A percentile compares a stretch with the other conserved stretches of the same genome.
Conservation (phyloP, 2,113 vertebrate species). For the Acanthochromis polyacanthus region DNA sequence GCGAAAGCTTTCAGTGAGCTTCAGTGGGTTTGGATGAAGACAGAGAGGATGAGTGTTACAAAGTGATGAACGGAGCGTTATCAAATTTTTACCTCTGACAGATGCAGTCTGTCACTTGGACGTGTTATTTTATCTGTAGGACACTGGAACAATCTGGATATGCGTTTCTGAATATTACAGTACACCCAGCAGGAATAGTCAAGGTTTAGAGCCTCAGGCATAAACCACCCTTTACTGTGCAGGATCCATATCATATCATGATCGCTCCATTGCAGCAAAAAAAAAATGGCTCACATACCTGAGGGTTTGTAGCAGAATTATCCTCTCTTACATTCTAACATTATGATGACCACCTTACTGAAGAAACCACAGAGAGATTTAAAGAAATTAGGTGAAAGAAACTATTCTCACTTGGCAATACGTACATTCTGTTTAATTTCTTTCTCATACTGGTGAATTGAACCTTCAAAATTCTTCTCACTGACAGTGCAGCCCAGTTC, state of each 20-base stretch:
- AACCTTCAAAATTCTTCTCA: no score
- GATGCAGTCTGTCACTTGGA: neutral
- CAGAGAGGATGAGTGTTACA: neutral
- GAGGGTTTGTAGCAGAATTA: neutral
- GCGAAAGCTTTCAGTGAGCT: conserved; percentile 10
- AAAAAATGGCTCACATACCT: neutral
- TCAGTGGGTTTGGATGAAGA: conserved; percentile 13
- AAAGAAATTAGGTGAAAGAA: no score
- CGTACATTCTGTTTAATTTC: no score
- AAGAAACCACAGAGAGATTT: neutral
- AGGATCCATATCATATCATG: conserved; percentile 17
- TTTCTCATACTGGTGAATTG: no score
- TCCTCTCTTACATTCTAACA: neutral
- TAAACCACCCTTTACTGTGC: neutral
- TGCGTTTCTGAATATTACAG: conserved; percentile 9
- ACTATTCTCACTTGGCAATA: no score
- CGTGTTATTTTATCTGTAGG: neutral
- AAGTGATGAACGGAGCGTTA: conserved; percentile 2
- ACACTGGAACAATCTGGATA: neutral
- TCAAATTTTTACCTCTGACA: neutral
- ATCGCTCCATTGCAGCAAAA: conserved; percentile 23
- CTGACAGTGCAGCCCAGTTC: no score
- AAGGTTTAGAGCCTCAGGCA: conserved; percentile 21
- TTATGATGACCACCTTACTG: neutral
- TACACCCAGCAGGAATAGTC: neutral